Percentiles rank a stretch among this genome's conserved stretches.
phyloP scores from a whole-genome alignment of 2,888 invertebrate genomes.

The Phortica magna region DNA sequence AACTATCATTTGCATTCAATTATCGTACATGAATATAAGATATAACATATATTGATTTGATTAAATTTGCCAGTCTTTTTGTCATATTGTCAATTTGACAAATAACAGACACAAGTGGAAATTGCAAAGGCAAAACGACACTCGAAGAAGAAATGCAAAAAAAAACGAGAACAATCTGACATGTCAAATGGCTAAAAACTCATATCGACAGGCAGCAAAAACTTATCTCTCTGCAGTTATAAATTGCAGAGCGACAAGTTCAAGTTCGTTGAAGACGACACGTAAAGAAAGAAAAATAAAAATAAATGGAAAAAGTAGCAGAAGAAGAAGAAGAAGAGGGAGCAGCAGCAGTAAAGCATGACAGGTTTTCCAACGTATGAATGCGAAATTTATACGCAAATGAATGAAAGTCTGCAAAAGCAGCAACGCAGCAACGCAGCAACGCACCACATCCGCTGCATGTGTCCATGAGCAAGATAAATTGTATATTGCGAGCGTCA shows the following conservation, averaged over 20 bases:
- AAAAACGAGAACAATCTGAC: not conserved
- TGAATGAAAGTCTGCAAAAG: not conserved
- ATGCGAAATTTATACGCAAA: not conserved
- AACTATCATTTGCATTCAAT: not conserved
- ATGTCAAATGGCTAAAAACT: not conserved
- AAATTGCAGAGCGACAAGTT: not conserved
- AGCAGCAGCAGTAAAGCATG: not conserved
- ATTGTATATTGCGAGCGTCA: not conserved
- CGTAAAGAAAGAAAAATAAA: not conserved
- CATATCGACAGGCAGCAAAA: too few species aligned
- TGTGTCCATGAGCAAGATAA: slow-evolving; percentile 6
- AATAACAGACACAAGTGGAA: not conserved
- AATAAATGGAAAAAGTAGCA: not conserved
- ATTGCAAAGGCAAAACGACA: not conserved
- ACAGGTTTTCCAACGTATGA: not conserved
- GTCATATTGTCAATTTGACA: not conserved
- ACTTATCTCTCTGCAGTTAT: not conserved
- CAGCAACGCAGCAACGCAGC: too few species aligned
- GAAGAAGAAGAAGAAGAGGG: not conserved
- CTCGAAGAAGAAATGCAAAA: not conserved
- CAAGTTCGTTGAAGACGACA: not conserved
- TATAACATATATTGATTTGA: not conserved
- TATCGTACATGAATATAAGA: not conserved
- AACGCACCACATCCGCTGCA: not conserved
- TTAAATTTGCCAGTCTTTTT: slow-evolving; percentile 3